Base-by-base conservation (phyloP, 1,140 invertebrate species). In the Pogonognathellus flavescens region DNA sequence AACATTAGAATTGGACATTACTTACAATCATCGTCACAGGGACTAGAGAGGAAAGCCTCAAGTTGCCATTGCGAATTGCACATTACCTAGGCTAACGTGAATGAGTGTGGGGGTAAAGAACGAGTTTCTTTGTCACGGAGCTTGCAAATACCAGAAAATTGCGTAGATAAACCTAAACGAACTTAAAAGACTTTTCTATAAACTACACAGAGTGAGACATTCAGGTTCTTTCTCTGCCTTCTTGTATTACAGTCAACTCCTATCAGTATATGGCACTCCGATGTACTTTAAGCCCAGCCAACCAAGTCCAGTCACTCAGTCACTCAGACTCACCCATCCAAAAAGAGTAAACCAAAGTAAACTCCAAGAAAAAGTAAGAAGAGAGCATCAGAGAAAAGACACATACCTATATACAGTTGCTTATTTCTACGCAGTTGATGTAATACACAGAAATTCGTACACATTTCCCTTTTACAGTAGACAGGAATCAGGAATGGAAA, bases 21-120 rank as follows among this genome's bases (percentile, higher is more conserved):
- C 59, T 57, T 62, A 62, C 59, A 62, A 62, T 62, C 16, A 62
- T 62, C 22, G 22, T 70, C 22, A 70, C 13, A 70, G 31, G 14
- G 18, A 76, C 16, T 14, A 76, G 70, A 76, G 70, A 49, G 70
- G 31, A 76, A 66, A 76, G 31, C 70, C 31, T 49, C 13, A 18
- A n/a, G 11, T 57, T 57, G 11, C 53, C 49, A 41, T 76, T 76
- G 31, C 70, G 16, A 76, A 31, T 31, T 18, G 70, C 25, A 49
- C 70, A 76, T 76, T n/a, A 76, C 70, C 31, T 50, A 76, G 41
- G 11, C 18, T 70, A 70, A 70, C 25, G 20, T 70, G 66, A 31
- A 70, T 70, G 66, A 70, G 66, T 70, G 22, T 70, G 16, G 22
- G 66, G 13, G 66, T 10, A 70, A 70, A 70, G 14, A 50, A 76